These are phyloP conservation scores for Drosophila mimetica DNA, from an alignment of 2,888 invertebrate species.

Conservation along the genomic window DNA sequence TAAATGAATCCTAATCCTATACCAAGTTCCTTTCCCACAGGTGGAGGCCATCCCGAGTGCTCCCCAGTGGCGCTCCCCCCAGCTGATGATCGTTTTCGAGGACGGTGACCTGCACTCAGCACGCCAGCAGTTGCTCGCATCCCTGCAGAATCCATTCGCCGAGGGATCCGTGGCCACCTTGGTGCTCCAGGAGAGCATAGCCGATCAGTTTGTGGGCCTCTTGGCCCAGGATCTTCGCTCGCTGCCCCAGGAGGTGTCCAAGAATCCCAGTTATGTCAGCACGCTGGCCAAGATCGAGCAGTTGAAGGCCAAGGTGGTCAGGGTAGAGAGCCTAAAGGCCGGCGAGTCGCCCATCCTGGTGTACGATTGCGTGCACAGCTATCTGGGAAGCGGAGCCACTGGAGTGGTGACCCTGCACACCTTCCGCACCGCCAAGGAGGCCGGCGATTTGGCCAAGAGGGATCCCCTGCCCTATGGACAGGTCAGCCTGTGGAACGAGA, in stretches of 20 bases:
- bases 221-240: constrained; percentile 57
- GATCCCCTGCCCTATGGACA: constrained; percentile 61
- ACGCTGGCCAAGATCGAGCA: constrained; percentile 54
- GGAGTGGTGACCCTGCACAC: constrained; percentile 75
- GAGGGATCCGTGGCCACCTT: constrained; percentile 69
- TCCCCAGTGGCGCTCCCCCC: constrained; percentile 35
- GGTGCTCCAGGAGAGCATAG: constrained; percentile 80
- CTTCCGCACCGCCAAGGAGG: constrained; percentile 83
- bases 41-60: not conserved
- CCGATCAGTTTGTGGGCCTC: constrained; percentile 61
- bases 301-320: constrained; percentile 67
- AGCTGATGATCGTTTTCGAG: constrained; percentile 76
- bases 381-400: constrained; percentile 55
- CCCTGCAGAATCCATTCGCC: constrained; percentile 73
- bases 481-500: constrained; percentile 82
- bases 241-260: constrained; percentile 44
- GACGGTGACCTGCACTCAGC: constrained; percentile 81
- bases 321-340: constrained; percentile 11
- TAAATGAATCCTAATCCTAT: not conserved
- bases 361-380: constrained; percentile 76
- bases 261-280: constrained; percentile 47
- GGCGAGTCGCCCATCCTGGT: constrained; percentile 67
- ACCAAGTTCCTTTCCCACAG: not conserved
- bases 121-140: constrained; percentile 67
- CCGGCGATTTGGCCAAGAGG: constrained; percentile 66